Conservation (phyloP, 2,888 invertebrate genomes). For the Dione juno region DNA sequence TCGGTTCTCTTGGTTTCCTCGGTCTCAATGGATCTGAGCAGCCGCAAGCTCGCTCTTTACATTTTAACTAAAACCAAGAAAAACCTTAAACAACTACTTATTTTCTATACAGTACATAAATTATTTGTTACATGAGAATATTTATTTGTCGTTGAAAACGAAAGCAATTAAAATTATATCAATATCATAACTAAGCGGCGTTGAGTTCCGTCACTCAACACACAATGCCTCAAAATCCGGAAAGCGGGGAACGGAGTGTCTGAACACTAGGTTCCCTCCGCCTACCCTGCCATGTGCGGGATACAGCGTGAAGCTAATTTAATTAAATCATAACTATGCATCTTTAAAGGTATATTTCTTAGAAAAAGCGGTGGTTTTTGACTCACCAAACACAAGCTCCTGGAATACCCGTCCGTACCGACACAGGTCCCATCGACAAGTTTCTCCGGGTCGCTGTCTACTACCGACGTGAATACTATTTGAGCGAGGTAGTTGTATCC, state of each 20-base stretch:
- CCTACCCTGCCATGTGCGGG: too few species aligned
- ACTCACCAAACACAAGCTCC: conserved; percentile 47
- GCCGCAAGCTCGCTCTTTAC: conserved; percentile 63
- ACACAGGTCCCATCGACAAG: conserved; percentile 50
- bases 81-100: neutral
- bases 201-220: too few species aligned
- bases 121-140: too few species aligned
- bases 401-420: conserved; percentile 42
- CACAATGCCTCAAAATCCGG: too few species aligned
- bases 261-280: too few species aligned
- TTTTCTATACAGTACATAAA: neutral
- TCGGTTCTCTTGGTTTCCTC: conserved; percentile 17
- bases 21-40: conserved; percentile 61
- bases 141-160: too few species aligned
- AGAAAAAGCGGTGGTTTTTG: neutral
- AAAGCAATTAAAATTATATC: too few species aligned
- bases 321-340: too few species aligned
- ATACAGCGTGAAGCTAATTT: too few species aligned
- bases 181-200: too few species aligned
- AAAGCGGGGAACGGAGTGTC: too few species aligned
- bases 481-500: conserved; percentile 59
- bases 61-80: conserved; percentile 55
- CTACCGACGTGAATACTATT: conserved; percentile 55
- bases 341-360: too few species aligned
- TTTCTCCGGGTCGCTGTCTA: conserved; percentile 54